A percentile compares a stretch with the other conserved stretches of the same genome.
phyloP scores from a whole-genome alignment of 2,113 vertebrate genomes.

The Muntiacus reevesi region DNA sequence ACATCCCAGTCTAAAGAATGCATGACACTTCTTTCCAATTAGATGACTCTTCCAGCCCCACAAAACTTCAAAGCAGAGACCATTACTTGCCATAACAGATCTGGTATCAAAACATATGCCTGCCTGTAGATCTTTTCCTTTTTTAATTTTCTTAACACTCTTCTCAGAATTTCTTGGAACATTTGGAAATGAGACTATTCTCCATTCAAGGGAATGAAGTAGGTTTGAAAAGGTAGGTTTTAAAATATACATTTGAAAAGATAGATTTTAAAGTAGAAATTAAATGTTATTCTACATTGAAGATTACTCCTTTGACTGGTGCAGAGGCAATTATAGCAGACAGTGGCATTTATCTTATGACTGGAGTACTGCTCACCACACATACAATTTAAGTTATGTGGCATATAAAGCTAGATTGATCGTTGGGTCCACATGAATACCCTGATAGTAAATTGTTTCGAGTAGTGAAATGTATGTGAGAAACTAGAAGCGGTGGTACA shows the following conservation, averaged over 20 bases:
- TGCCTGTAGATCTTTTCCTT: neutral
- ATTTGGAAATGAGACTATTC: neutral
- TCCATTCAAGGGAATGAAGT: neutral
- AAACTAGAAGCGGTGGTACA: neutral
- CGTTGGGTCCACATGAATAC: neutral
- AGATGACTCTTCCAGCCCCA: neutral
- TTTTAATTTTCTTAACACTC: neutral
- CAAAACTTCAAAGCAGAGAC: conserved; percentile 8
- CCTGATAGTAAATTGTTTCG: neutral
- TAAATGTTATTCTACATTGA: neutral
- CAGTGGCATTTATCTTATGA: neutral
- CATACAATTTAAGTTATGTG: neutral
- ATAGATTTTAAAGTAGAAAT: neutral
- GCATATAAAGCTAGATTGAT: neutral
- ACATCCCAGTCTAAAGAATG: neutral
- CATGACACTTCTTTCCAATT: neutral
- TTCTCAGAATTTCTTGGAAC: neutral
- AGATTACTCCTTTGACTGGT: neutral
- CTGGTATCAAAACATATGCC: neutral
- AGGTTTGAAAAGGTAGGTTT: neutral
- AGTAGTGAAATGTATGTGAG: neutral
- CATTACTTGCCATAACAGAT: neutral
- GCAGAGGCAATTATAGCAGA: neutral
- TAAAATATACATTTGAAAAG: neutral
- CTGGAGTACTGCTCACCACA: neutral